A percentile compares a stretch with the other conserved stretches of the same genome.
Conservation (phyloP, 2,113 vertebrate species). For the Promerops cafer region DNA sequence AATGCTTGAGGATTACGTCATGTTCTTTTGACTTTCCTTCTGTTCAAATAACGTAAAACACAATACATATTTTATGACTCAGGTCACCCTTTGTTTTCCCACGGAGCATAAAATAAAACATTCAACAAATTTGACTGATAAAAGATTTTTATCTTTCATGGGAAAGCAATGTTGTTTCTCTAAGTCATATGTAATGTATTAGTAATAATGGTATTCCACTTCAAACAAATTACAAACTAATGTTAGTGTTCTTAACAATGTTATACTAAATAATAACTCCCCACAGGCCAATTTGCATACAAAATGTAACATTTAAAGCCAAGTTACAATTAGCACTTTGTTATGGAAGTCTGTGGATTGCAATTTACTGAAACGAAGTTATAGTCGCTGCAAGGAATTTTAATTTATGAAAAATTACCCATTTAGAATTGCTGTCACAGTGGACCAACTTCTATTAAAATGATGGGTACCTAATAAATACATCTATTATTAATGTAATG, state of each 20-base stretch:
- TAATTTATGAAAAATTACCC: slow-evolving; percentile 68
- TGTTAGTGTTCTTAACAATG: slow-evolving; percentile 62
- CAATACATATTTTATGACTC: slow-evolving; percentile 53
- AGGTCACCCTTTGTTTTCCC: slow-evolving; percentile 64
- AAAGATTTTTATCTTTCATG: slow-evolving; percentile 58
- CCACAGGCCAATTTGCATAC: slow-evolving; percentile 66
- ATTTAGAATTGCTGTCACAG: slow-evolving; percentile 56
- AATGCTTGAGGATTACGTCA: neutral
- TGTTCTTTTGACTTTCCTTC: slow-evolving; percentile 44
- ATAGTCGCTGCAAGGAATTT: slow-evolving; percentile 60
- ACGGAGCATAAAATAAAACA: neutral
- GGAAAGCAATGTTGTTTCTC: slow-evolving; percentile 56
- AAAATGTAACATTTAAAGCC: slow-evolving; percentile 73
- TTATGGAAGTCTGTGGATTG: slow-evolving; percentile 64
- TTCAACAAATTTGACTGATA: slow-evolving; percentile 52
- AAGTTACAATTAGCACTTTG: slow-evolving; percentile 73
- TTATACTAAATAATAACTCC: slow-evolving; percentile 68
- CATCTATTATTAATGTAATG: slow-evolving; percentile 28
- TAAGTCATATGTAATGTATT: slow-evolving; percentile 54
- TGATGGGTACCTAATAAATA: slow-evolving; percentile 34
- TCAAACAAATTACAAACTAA: slow-evolving; percentile 71
- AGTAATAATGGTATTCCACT: slow-evolving; percentile 66
- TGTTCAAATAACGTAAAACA: slow-evolving; percentile 31
- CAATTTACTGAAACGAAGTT: slow-evolving; percentile 67
- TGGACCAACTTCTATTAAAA: slow-evolving; percentile 39